A percentile compares a stretch with the other conserved stretches of the same genome.
These are phyloP conservation scores for Zaprionus inermis DNA, from an alignment of 1,140 invertebrate genomes.

Conservation along the genomic window DNA sequence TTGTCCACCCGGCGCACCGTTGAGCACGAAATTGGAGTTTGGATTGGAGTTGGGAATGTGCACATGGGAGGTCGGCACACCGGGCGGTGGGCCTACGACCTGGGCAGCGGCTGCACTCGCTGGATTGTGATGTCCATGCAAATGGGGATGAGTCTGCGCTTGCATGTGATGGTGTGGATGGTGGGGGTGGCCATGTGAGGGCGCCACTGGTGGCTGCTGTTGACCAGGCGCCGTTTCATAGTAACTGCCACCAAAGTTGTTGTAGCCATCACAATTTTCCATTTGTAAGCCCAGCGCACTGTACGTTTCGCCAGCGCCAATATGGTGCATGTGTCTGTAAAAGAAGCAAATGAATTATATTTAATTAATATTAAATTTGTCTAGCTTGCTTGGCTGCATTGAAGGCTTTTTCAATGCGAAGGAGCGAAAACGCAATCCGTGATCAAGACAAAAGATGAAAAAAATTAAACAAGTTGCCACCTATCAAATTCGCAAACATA, in stretches of 20 bases:
- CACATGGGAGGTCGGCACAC: conserved; percentile 49
- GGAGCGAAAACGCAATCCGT: too few species aligned
- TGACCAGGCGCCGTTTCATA: conserved; percentile 59
- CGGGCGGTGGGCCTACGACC: conserved; percentile 48
- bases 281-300: conserved; percentile 81
- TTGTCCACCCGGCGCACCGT: conserved; percentile 58
- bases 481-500: too few species aligned
- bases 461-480: too few species aligned
- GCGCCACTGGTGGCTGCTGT: conserved; percentile 59
- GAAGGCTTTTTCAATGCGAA: too few species aligned
- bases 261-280: conserved; percentile 82
- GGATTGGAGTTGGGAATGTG: conserved; percentile 35
- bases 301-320: conserved; percentile 72
- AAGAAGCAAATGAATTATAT: not conserved
- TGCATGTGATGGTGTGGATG: conserved; percentile 84
- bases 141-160: conserved; percentile 85
- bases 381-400: too few species aligned
- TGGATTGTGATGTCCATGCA: conserved; percentile 84
- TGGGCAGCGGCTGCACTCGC: conserved; percentile 33
- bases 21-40: conserved; percentile 54
- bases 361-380: too few species aligned
- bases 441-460: too few species aligned
- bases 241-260: conserved; percentile 66
- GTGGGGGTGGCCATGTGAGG: conserved; percentile 74
- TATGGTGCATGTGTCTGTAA: conserved; percentile 68